Conservation (phyloP, 2,888 invertebrate species). For the Athrips mouffetella region DNA sequence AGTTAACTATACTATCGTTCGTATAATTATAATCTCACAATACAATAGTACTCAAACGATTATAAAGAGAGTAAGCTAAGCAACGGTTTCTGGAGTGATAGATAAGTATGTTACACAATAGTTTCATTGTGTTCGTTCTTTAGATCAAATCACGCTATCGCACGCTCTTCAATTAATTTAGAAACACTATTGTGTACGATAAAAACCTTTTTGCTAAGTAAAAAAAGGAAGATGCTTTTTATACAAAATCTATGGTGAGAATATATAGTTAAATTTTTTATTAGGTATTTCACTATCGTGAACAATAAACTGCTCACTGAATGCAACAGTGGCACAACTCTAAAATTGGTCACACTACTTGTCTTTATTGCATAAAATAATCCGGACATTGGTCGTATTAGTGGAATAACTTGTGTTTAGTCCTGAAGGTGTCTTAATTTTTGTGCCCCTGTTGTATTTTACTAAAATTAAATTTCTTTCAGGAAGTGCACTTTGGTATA, state of each 20-base stretch:
- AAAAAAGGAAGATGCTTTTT: background rate
- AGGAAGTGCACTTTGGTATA: too few species aligned
- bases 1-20: background rate
- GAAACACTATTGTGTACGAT: background rate
- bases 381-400: too few species aligned
- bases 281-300: too few species aligned
- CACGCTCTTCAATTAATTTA: background rate
- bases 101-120: conserved; percentile 1
- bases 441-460: too few species aligned
- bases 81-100: background rate
- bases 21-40: background rate
- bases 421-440: too few species aligned
- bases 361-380: too few species aligned
- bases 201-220: background rate
- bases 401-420: too few species aligned
- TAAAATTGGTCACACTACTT: too few species aligned
- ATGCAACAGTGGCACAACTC: too few species aligned
- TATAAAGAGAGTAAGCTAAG: background rate
- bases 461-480: too few species aligned
- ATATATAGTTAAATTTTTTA: too few species aligned
- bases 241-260: background rate
- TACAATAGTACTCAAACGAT: background rate
- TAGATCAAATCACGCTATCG: background rate
- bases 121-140: background rate
- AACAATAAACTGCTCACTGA: too few species aligned